Evolutionary conservation across 1,140 invertebrate genomes (phyloP).

Genomic region (Agrilus planipennis): DNA sequence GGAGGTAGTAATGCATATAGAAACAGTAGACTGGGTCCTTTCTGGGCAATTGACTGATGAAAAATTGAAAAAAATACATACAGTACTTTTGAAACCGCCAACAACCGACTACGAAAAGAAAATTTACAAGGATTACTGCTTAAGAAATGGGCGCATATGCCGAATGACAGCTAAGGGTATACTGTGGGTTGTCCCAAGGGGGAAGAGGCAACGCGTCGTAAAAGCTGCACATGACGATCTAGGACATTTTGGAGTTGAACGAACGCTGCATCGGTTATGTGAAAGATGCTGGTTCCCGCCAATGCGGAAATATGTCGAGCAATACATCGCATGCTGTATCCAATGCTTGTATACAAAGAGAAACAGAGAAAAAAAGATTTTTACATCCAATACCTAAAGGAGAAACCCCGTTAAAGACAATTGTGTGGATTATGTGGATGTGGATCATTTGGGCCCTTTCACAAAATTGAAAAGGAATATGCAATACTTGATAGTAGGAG

Average conservation of each 20-base stretch:
- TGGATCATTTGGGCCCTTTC: no score
- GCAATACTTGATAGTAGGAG: no score
- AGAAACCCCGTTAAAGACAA: no score
- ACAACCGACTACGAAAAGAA: neutral
- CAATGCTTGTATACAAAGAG: constrained; percentile 11
- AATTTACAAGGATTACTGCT: no score
- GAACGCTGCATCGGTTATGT: neutral
- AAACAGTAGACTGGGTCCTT: no score
- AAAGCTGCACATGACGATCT: no score
- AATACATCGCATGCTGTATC: constrained; percentile 12
- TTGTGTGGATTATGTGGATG: no score
- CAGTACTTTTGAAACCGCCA: neutral
- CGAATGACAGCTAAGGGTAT: neutral
- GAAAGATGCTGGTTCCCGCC: constrained; percentile 10
- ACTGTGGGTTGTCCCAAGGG: neutral
- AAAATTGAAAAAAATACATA: neutral
- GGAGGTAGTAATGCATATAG: no score
- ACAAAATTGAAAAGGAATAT: no score
- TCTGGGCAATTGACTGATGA: no score
- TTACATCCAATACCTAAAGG: constrained; percentile 10
- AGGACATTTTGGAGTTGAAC: constrained; percentile 4
- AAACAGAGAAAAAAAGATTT: constrained; percentile 11
- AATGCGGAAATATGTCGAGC: constrained; percentile 12
- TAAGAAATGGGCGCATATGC: no score
- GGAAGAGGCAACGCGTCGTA: neutral